Conservation (phyloP, 2,888 invertebrate species). For the Kryphioiulus occultus region DNA sequence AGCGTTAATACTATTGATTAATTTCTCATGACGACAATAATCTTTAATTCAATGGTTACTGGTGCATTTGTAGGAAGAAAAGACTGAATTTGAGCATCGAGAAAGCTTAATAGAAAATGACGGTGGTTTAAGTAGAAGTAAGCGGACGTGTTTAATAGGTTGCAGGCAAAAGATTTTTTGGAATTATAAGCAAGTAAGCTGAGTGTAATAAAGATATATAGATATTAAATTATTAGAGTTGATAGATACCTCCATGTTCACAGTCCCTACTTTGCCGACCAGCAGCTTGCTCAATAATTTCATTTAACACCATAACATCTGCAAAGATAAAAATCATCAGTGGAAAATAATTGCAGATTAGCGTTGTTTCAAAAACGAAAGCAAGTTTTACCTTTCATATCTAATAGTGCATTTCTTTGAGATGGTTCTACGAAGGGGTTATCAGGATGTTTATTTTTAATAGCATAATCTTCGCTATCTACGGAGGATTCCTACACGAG, state of each 20-base stretch:
- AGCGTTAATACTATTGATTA: background rate
- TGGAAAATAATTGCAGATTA: background rate
- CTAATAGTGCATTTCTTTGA: constrained; percentile 87
- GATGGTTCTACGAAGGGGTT: constrained; percentile 91
- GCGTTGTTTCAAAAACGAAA: background rate
- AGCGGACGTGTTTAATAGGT: background rate
- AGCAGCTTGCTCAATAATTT: constrained; percentile 95
- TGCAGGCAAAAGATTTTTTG: background rate
- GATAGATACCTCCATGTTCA: constrained; percentile 82
- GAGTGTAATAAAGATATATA: background rate
- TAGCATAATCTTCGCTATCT: constrained; percentile 78
- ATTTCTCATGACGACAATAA: background rate
- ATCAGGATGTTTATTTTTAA: constrained; percentile 78
- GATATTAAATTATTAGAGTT: constrained; percentile 30
- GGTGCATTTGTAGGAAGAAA: background rate
- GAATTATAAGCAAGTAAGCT: background rate
- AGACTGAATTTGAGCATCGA: background rate
- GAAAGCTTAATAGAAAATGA: background rate
- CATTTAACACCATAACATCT: constrained; percentile 98
- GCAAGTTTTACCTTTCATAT: constrained; percentile 80
- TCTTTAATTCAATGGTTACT: background rate
- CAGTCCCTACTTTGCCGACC: constrained; percentile 77
- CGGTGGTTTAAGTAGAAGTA: background rate
- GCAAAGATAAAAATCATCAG: constrained; percentile 55
- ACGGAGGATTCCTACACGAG: constrained; percentile 68